phyloP scores from a whole-genome alignment of 2,888 invertebrate species.

The Eucera pruinosa region DNA sequence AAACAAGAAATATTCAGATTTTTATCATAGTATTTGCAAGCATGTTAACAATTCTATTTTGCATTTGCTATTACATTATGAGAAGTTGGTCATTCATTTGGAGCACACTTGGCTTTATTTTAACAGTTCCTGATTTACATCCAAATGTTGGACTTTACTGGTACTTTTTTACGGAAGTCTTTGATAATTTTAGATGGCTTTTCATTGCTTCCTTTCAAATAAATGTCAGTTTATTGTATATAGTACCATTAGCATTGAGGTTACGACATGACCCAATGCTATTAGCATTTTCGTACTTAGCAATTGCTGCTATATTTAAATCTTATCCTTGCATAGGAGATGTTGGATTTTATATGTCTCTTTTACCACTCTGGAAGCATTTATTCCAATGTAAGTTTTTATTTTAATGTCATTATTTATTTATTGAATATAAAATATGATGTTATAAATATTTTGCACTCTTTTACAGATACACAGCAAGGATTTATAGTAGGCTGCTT shows the following conservation, averaged over 20 bases:
- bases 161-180: constrained; percentile 99
- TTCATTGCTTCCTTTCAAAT: constrained; percentile 99
- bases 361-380: constrained; percentile 96
- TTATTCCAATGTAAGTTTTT: constrained; percentile 91
- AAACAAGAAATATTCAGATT: constrained; percentile 85
- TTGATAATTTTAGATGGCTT: constrained; percentile 98
- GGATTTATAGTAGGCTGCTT: constrained; percentile 96
- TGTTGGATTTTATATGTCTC: constrained; percentile 94
- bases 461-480: constrained; percentile 94
- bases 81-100: constrained; percentile 85
- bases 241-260: constrained; percentile 93
- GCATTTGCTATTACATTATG: constrained; percentile 87
- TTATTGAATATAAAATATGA: constrained; percentile 93
- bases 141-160: constrained; percentile 99
- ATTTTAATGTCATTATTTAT: neutral
- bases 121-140: constrained; percentile 95
- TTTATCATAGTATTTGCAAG: constrained; percentile 86
- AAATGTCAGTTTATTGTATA: constrained; percentile 95
- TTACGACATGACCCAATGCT: constrained; percentile 92
- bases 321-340: constrained; percentile 99
- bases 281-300: constrained; percentile 91
- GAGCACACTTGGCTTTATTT: constrained; percentile 87
- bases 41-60: constrained; percentile 86
- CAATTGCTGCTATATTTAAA: constrained; percentile 95
- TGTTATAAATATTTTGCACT: neutral